Evolutionary conservation across 2,797 vertebrate species (phyloP), one percentile per base, ranked within the genome.

Genomic region (Podarcis lilfordi): DNA sequence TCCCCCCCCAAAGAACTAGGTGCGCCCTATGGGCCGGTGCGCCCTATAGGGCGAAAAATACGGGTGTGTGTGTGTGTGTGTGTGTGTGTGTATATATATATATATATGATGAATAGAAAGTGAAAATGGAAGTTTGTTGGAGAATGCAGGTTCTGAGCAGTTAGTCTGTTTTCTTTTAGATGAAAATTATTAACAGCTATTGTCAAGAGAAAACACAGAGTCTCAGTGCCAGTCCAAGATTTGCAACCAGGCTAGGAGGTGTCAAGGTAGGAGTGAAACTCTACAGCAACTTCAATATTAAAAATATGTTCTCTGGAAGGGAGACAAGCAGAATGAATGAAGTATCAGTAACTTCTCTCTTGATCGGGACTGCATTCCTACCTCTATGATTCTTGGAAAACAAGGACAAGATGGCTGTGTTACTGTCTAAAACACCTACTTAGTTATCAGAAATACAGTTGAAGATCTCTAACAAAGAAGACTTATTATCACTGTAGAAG

Each of bases 391-490:
- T 37, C 40, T 45, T 85, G 59, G 11, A 32, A 85, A 85, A 66
- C 35, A 77, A 80, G 55, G 23, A 15, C 37, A 64, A 84, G 29
- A 80, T 27, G 13, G 37, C 10, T 66, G 25, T 10, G 61, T 64
- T 50, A 21, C n/a, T n/a, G 50, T 29, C 68, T 74, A 29, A 35
- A 89, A 13, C n/a, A 50, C 13, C n/a, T 61, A 29, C 35, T n/a
- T 35, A 19, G 8, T 86, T 23, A 50, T 37, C 0, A 9, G n/a
- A 19, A 21, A 80, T 40, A 81, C 2, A 45, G 21, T 84, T 86
- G 40, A 88, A 91, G 68, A 89, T 29, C 66, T 91, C 55, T 84
- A 84, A 35, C 81, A 92, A 64, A 86, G 32, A 84, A 0, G 0
- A 0, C 80, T 43, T 37, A 50, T 81, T 81, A 72, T 55, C 61